phyloP scores from a whole-genome alignment of 2,888 invertebrate species.

The Eurytoma californica region DNA sequence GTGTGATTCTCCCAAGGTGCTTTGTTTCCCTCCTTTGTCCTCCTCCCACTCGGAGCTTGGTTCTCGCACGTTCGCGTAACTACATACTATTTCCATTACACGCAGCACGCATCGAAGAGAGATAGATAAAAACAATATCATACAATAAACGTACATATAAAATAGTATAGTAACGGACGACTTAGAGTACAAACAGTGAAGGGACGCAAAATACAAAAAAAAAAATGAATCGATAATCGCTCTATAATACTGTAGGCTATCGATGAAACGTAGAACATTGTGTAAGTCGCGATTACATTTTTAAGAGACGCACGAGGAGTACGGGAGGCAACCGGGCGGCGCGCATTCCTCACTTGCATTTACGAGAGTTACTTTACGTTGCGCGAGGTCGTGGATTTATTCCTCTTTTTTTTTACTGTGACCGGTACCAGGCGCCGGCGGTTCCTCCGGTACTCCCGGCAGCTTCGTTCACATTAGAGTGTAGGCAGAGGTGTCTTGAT shows the following conservation, averaged over 20 bases:
- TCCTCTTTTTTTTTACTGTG: conserved; percentile 1
- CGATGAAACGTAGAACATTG: conserved; percentile 13
- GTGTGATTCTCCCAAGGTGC: conserved; percentile 52
- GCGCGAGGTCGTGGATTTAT: too few relatives aligned
- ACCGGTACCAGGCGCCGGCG: conserved; percentile 3
- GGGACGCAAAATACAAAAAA: conserved; percentile 46
- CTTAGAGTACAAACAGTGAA: conserved; percentile 52
- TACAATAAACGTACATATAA: not conserved
- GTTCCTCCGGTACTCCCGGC: conserved; percentile 35
- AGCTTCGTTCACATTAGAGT: conserved; percentile 15
- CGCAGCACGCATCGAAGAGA: too few relatives aligned
- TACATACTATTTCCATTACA: not conserved
- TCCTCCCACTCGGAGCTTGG: conserved; percentile 3
- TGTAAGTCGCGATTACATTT: conserved; percentile 42
- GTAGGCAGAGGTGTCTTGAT: conserved; percentile 21
- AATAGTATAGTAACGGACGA: conserved; percentile 22
- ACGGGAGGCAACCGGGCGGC: conserved; percentile 29
- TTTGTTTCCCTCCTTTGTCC: conserved; percentile 47
- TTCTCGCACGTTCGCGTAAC: not conserved
- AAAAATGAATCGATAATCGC: conserved; percentile 16
- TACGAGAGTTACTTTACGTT: conserved; percentile 7
- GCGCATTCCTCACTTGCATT: conserved; percentile 44
- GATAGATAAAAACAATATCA: not conserved
- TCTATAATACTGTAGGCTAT: not conserved
- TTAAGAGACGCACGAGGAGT: conserved; percentile 29